Percentiles rank a stretch among this genome's conserved stretches.
Conservation (phyloP, 1,140 invertebrate genomes). For the Lordiphosa clarofinis region DNA sequence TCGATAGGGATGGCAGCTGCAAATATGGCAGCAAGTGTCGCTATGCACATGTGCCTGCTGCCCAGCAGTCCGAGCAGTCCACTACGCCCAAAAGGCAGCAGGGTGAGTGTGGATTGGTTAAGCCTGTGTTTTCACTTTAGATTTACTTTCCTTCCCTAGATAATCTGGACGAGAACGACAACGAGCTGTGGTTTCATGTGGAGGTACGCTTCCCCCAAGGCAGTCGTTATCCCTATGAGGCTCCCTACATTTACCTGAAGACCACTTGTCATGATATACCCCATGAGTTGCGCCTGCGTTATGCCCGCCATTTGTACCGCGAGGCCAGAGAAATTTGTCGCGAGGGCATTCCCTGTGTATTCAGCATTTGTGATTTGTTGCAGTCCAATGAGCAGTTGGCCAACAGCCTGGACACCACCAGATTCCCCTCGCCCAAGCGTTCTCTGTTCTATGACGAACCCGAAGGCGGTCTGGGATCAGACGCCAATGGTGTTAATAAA, state of each 20-base stretch:
- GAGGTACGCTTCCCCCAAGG: conserved; percentile 87
- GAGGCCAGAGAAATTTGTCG: conserved; percentile 84
- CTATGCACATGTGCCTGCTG: conserved; percentile 84
- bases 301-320: conserved; percentile 83
- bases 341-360: conserved; percentile 85
- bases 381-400: conserved; percentile 85
- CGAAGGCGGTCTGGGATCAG: neutral
- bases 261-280: conserved; percentile 82
- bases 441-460: conserved; percentile 66
- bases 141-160: no score
- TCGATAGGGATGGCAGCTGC: conserved; percentile 83
- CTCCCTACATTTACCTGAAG: conserved; percentile 85
- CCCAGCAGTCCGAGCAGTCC: conserved; percentile 40
- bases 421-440: conserved; percentile 81
- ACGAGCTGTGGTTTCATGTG: conserved; percentile 81
- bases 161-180: conserved; percentile 62
- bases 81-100: conserved; percentile 26
- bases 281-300: conserved; percentile 82
- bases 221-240: conserved; percentile 86
- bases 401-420: conserved; percentile 82
- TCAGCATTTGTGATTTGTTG: conserved; percentile 85
- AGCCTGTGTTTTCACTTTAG: no score
- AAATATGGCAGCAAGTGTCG: conserved; percentile 86
- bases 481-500: neutral
- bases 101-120: conserved; percentile 2